Conservation (phyloP, 2,888 invertebrate genomes). For the Capitulum mitella region DNA sequence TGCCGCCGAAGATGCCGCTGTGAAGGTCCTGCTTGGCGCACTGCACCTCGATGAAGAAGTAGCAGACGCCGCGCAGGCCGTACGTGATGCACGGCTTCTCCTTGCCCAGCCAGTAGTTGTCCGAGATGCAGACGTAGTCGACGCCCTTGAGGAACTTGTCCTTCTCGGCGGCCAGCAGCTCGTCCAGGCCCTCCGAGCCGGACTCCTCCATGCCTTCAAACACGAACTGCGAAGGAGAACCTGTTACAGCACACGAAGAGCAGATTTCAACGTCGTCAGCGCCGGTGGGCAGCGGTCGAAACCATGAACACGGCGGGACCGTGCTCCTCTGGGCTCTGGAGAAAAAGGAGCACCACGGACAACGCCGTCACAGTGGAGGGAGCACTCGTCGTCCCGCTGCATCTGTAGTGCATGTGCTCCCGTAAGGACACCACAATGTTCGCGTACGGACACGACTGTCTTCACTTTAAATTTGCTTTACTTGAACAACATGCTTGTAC, state of each 20-base stretch:
- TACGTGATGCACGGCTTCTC: slow-evolving; percentile 96
- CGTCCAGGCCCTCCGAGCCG: slow-evolving; percentile 92
- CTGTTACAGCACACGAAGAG: too few relatives aligned
- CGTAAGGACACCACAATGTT: too few relatives aligned
- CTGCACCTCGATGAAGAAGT: slow-evolving; percentile 74
- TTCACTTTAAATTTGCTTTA: too few relatives aligned
- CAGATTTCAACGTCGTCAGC: too few relatives aligned
- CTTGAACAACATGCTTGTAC: too few relatives aligned
- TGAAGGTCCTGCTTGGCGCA: slow-evolving; percentile 89
- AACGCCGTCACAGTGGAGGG: too few relatives aligned
- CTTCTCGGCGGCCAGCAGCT: slow-evolving; percentile 61
- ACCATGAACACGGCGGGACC: too few relatives aligned
- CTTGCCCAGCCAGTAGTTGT: slow-evolving; percentile 97
- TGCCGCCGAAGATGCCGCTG: slow-evolving; percentile 92
- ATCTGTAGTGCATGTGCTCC: too few relatives aligned
- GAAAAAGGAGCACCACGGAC: too few relatives aligned
- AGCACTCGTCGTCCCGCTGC: too few relatives aligned
- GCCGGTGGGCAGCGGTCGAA: background rate
- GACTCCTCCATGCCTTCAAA: slow-evolving; percentile 99
- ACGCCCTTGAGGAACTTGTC: slow-evolving; percentile 68
- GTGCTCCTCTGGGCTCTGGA: too few relatives aligned
- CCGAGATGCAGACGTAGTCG: slow-evolving; percentile 94
- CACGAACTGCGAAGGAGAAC: slow-evolving; percentile 67
- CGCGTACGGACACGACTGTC: too few relatives aligned
- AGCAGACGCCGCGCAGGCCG: slow-evolving; percentile 86